Evolutionary conservation across 2,113 vertebrate species (phyloP), one percentile per base, ranked within the genome.

Genomic region (Misgurnus anguillicaudatus): DNA sequence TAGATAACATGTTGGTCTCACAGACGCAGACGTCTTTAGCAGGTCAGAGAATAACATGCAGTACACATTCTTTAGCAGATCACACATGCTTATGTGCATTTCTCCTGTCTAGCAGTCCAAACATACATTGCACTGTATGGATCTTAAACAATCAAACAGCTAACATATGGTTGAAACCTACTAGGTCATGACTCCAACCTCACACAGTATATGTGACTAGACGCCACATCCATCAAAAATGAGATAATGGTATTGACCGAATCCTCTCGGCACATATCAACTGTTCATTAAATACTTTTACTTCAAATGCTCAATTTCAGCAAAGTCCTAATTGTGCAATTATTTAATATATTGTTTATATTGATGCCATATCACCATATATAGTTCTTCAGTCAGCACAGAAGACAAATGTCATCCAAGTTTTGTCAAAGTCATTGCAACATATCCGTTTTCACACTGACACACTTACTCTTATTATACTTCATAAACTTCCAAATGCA

Each of bases 381-480:
- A 45, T 7, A 45, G 42, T 45, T 9, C 42, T 21, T 51, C 48
- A 82, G 73, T 83, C 75, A 41, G 69, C 67, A 71, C 79, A 72
- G 55, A 75, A 75, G 24, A 78, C 19, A 71, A 45, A 78, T 78
- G 38, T 85, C 76, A 72, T 78, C 42, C 84, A 90, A 86, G 82
- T 89, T 91, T 85, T 84, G 81, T 88, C 87, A 90, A 90, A 90
- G 90, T 92, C 87, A 89, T 90, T 87, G 75, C 85, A 89, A 90
- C 83, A 80, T 90, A 85, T 85, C 82, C 42, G 87, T 84, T 82
- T 86, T 85, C 86, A 80, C 83, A 82, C 86, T 94, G 93, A 93
- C 93, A 94, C 89, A 93, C 91, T 93, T 93, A 89, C 86, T 80
- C 86, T 82, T 88, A 85, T 90, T 89, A 91, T 79, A 85, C 85